Evolutionary conservation across 2,888 invertebrate genomes (phyloP), one percentile per base, ranked within the genome.

Genomic region (Yponomeuta sedellus): DNA sequence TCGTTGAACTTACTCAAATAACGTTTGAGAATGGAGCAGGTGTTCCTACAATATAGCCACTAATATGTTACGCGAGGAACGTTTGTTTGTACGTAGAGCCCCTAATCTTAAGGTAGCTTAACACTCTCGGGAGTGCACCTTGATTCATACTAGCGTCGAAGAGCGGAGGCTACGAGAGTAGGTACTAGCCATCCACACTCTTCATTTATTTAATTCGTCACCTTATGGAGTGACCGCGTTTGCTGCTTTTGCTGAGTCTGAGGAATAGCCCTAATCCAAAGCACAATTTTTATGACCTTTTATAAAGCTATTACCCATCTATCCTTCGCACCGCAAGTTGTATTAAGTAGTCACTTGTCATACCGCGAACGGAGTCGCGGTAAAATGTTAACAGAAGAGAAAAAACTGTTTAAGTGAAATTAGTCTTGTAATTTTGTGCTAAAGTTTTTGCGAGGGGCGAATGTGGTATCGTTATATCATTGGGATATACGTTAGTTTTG

Each of bases 1-100:
- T 59, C 59, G 59, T 20, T 59, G 22, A 59, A 59, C 59, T 52
- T 52, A 52, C 44, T 52, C 16, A 52, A 12, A 16, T 52, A 52
- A 52, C 44, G 16, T 52, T 52, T 52, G 44, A 52, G 44, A 12
- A 52, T 52, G 44, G 44, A 52, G 44, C 44, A 52, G 44, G 44
- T 52, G 44, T 52, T 52, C 12, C 44, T 52, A 16, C 16, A 4
- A 44, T 16, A 16, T 52, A 4, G 12, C 16, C 44, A 52, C 44
- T 52, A 52, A 52, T 52, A 16, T 52, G 12, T 16, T 12, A 16
- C 44, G 8, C 34, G 34, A 44, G 44, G 16, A 44, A 44, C 16
- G 16, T 52, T 16, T 52, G 44, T 16, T 52, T 52, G 44, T 52
- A 34, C 34, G 34, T 8, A 34, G 34, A 34, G n/a, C n/a, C n/a